Evolutionary conservation across 2,113 vertebrate species (phyloP), one percentile per base, ranked within the genome.

Genomic region (Ciconia maguari): DNA sequence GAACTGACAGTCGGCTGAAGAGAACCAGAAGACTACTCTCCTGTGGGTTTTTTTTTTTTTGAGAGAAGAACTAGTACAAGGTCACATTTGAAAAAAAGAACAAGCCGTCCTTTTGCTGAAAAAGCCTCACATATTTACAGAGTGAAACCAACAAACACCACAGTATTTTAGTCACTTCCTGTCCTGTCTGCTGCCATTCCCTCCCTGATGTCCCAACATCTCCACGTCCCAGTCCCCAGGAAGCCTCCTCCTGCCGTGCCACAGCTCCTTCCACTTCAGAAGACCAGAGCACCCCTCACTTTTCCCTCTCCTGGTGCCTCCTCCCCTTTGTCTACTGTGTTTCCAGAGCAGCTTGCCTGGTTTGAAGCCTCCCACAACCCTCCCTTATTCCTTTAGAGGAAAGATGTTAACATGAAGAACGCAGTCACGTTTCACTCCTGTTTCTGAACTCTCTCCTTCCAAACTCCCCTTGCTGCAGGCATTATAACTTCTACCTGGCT

Each of bases 121-220:
- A 86, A 42, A 41, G 74, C 83, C 79, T 92, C 72, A 4, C 29
- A 11, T 79, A 89, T 91, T 96, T 94, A 75, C 79, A 55, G 76
- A 92, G 66, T 6, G 49, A 94, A 95, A 81, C 92, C 94, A 87
- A 68, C 74, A 80, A 44, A 44, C 87, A 78, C 51, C 81, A 55
- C 77, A 65, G 87, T 41, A 44, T 89, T 94, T 93, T 7, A 94
- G 81, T 87, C 49, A 71, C 94, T 94, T 95, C 91, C 96, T 89
- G 83, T 36, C 72, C 89, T 57, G 61, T 49, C 91, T 84, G 55
- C 72, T 92, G 77, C 86, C 78, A 46, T 94, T 55, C 74, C 49
- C 69, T 92, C 44, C 48, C 49, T 42, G 9, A 69, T 32, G 16
- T 70, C 71, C 78, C 66, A 75, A 6, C 19, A 20, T 7, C 89